phyloP scores from a whole-genome alignment of 2,113 vertebrate genomes.

The Nycticryphes semicollaris region DNA sequence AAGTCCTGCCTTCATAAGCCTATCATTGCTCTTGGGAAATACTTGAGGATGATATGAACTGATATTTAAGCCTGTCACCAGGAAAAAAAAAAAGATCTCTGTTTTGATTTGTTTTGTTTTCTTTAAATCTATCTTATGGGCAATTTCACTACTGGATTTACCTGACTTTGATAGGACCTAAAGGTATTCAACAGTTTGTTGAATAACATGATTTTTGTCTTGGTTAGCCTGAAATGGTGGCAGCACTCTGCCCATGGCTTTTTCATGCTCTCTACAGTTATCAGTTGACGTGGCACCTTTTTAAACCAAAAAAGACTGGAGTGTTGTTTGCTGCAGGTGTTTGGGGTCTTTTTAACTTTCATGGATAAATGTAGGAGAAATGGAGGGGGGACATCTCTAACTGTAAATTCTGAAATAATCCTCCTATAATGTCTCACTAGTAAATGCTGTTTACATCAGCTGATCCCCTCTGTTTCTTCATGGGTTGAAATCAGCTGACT shows the following conservation, averaged over 20 bases:
- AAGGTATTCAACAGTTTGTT: not conserved
- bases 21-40: not conserved
- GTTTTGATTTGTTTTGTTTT: constrained; percentile 1
- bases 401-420: not conserved
- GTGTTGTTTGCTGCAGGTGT: not conserved
- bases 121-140: not conserved
- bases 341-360: not conserved
- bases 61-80: not conserved
- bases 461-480: not conserved
- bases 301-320: not conserved
- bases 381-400: not conserved
- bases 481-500: not conserved
- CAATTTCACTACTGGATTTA: not conserved
- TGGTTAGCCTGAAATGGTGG: not conserved
- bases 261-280: not conserved
- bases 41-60: not conserved
- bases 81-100: not conserved
- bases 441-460: not conserved
- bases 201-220: not conserved
- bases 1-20: not conserved
- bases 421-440: not conserved
- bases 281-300: not conserved
- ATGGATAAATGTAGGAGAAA: not conserved
- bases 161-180: not conserved
- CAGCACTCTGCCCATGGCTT: not conserved